Evolutionary conservation across 2,888 invertebrate species (phyloP).

Genomic region (Monopis laevigella): DNA sequence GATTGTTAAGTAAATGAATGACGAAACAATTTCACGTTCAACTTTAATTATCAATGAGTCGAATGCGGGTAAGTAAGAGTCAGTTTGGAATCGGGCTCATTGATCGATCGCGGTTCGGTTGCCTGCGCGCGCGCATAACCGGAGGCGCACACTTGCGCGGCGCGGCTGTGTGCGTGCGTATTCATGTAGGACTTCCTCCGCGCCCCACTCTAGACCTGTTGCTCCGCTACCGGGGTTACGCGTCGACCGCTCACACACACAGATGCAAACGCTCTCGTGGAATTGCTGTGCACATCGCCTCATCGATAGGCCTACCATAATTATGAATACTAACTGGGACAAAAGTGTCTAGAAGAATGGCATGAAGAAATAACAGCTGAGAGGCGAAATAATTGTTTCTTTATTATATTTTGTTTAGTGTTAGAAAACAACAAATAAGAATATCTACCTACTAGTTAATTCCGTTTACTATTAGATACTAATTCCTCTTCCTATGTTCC

Average conservation of each 20-base stretch:
- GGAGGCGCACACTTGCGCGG: conserved; percentile 49
- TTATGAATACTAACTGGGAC: too few species aligned
- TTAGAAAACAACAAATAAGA: too few species aligned
- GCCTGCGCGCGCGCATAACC: conserved; percentile 53
- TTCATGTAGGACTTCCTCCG: conserved; percentile 60
- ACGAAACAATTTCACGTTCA: conserved; percentile 66
- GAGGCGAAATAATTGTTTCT: too few species aligned
- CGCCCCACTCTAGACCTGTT: conserved; percentile 56
- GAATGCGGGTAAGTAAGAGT: conserved; percentile 60
- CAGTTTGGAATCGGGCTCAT: conserved; percentile 60
- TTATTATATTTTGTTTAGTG: too few species aligned
- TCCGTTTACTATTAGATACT: too few species aligned
- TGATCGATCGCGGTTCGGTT: conserved; percentile 48
- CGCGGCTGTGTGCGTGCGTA: conserved; percentile 38
- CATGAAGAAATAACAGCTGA: too few species aligned
- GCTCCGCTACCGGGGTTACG: conserved; percentile 67
- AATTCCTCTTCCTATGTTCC: too few species aligned
- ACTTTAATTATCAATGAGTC: conserved; percentile 67
- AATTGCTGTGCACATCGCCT: conserved; percentile 53
- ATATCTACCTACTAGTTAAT: too few species aligned
- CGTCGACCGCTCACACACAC: conserved; percentile 45
- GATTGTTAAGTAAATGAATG: too few species aligned
- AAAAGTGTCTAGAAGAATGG: too few species aligned
- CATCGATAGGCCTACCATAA: too few species aligned
- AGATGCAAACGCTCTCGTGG: conserved; percentile 36